Evolutionary conservation across 1,140 invertebrate species (phyloP).

Genomic region (Lycorma delicatula): DNA sequence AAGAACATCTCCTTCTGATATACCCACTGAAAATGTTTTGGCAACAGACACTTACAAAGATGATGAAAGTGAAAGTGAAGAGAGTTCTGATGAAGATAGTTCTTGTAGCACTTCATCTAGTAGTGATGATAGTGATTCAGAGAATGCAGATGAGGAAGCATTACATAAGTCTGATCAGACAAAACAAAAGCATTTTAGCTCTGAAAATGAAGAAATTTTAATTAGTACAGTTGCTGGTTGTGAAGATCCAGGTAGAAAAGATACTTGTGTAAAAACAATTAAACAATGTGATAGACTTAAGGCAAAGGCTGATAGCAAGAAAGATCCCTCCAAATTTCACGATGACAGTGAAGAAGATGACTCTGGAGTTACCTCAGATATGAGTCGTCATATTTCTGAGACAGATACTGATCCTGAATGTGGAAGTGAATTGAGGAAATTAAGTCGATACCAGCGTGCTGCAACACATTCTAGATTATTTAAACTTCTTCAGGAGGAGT

Average conservation of each 20-base stretch:
- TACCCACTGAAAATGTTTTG: not conserved
- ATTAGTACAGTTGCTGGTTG: slow-evolving; percentile 5
- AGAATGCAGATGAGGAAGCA: slow-evolving; percentile 22
- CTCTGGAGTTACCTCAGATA: slow-evolving; percentile 60
- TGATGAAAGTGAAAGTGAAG: slow-evolving; percentile 2
- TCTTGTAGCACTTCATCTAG: slow-evolving; percentile 13
- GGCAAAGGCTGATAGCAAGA: slow-evolving; percentile 20
- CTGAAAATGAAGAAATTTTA: slow-evolving; percentile 9
- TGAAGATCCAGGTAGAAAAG: not conserved
- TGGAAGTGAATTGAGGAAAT: slow-evolving; percentile 43
- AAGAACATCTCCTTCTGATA: not conserved
- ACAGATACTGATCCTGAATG: slow-evolving; percentile 54
- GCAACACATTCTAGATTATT: slow-evolving; percentile 63
- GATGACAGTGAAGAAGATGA: slow-evolving; percentile 57
- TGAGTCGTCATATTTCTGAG: slow-evolving; percentile 58
- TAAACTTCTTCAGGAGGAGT: slow-evolving; percentile 53
- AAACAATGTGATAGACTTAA: slow-evolving; percentile 5
- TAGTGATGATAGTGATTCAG: slow-evolving; percentile 11
- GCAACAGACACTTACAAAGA: slow-evolving; percentile 10
- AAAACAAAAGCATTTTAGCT: too few species aligned
- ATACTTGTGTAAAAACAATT: not conserved
- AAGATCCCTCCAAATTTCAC: slow-evolving; percentile 34
- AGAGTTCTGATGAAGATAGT: slow-evolving; percentile 8
- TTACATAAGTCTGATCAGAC: slow-evolving; percentile 10
- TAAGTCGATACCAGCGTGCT: slow-evolving; percentile 53